Percentiles rank a stretch among this genome's conserved stretches.
Evolutionary conservation across 2,797 vertebrate species (phyloP).

Genomic region (Chaetophractus vellerosus): DNA sequence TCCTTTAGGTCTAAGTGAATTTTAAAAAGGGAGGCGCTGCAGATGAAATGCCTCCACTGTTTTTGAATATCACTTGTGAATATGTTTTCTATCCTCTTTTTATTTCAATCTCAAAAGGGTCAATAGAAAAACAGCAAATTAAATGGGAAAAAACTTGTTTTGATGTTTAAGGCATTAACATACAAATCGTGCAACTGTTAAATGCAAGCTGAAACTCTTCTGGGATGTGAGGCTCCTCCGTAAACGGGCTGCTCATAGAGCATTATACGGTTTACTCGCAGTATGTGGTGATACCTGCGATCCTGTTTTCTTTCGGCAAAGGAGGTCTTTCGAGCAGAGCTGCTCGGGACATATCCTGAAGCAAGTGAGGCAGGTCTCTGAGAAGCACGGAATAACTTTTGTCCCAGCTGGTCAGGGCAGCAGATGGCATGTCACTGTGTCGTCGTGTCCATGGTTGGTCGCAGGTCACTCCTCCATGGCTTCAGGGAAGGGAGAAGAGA

Average conservation of each 20-base stretch:
- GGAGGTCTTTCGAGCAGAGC: not conserved
- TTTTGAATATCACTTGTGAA: not conserved
- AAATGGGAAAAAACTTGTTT: not conserved
- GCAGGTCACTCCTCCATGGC: not conserved
- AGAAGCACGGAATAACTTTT: not conserved
- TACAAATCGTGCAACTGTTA: not conserved
- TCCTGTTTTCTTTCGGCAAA: not conserved
- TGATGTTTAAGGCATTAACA: not conserved
- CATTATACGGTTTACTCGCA: not conserved
- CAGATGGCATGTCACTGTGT: not conserved
- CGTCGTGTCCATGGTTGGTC: not conserved
- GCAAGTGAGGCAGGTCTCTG: not conserved
- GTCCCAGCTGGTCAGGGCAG: not conserved
- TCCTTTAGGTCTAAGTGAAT: not conserved
- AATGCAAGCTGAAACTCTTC: not conserved
- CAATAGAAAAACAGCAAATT: slow-evolving; percentile 3
- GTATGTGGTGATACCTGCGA: not conserved
- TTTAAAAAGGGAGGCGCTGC: not conserved
- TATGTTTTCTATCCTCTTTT: slow-evolving; percentile 29
- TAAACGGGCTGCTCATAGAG: not conserved
- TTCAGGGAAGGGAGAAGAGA: not conserved
- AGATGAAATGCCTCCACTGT: not conserved
- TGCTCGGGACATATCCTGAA: not conserved
- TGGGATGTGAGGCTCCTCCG: not conserved
- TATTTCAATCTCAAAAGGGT: slow-evolving; percentile 40